A percentile compares a stretch with the other conserved stretches of the same genome.
Evolutionary conservation across 2,113 vertebrate species (phyloP).

Genomic region (Trogon melanurus): DNA sequence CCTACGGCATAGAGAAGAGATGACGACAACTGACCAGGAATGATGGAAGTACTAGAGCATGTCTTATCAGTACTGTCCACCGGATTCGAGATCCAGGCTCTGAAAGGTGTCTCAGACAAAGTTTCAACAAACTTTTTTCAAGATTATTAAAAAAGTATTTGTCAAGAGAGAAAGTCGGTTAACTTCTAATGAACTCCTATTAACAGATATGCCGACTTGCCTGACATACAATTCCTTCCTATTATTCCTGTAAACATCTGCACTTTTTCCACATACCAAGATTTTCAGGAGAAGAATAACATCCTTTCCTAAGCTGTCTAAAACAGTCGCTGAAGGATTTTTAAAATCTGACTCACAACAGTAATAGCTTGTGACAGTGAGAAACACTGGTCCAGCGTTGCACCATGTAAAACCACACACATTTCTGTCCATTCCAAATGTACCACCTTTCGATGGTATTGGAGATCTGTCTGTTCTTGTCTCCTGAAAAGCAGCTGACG

Average conservation of each 20-base stretch:
- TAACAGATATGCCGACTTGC: not conserved
- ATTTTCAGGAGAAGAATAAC: not conserved
- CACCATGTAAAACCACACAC: not conserved
- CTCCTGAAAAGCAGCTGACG: not conserved
- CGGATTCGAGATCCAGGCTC: not conserved
- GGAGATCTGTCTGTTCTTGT: not conserved
- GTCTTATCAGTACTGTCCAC: not conserved
- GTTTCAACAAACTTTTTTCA: not conserved
- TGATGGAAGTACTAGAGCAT: not conserved
- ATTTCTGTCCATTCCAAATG: not conserved
- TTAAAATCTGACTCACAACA: not conserved
- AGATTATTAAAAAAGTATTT: not conserved
- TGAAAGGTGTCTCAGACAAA: not conserved
- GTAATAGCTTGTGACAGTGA: not conserved
- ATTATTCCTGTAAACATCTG: not conserved
- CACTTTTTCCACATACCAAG: not conserved
- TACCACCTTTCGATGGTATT: not conserved
- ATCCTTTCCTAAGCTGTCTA: not conserved
- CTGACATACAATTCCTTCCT: not conserved
- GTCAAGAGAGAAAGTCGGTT: not conserved
- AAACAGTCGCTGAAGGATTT: not conserved
- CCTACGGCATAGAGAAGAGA: not conserved
- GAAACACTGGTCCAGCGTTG: not conserved
- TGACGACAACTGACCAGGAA: not conserved
- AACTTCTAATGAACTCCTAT: not conserved